Percentiles rank a stretch among this genome's conserved stretches.
Evolutionary conservation across 2,888 invertebrate genomes (phyloP).

Genomic region (Calephelis perditalis): DNA sequence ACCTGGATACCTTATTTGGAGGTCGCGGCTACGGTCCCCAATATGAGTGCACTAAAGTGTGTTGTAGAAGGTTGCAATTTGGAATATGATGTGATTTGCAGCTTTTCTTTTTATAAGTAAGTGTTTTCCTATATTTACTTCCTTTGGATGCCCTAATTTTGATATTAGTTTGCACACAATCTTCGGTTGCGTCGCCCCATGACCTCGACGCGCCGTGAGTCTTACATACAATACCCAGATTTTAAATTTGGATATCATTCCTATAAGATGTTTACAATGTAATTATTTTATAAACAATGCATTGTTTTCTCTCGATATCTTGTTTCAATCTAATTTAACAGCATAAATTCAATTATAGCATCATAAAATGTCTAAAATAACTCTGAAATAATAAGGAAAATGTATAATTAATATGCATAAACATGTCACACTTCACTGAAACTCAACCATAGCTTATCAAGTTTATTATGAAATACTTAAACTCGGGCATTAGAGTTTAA

Average conservation of each 20-base stretch:
- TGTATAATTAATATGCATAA: neutral
- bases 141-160: conserved; percentile 15
- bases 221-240: conserved; percentile 15
- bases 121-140: conserved; percentile 42
- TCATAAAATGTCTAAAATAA: neutral
- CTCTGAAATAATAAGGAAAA: neutral
- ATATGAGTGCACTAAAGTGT: conserved; percentile 67
- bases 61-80: conserved; percentile 72
- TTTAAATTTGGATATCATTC: conserved; percentile 24
- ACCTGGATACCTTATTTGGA: conserved; percentile 57
- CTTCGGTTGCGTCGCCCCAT: conserved; percentile 23
- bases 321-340: neutral
- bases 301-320: neutral
- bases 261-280: conserved; percentile 30
- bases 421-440: conserved; percentile 3
- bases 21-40: conserved; percentile 45
- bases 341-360: neutral
- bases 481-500: neutral
- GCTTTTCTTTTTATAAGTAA: conserved; percentile 75
- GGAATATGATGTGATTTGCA: conserved; percentile 73
- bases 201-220: conserved; percentile 31
- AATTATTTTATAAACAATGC: conserved; percentile 7
- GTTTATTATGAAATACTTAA: conserved; percentile 1
- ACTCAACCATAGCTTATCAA: conserved; percentile 12
- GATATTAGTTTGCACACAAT: conserved; percentile 12